Evolutionary conservation across 2,113 vertebrate genomes (phyloP).

Genomic region (Micronycteris hirsuta): DNA sequence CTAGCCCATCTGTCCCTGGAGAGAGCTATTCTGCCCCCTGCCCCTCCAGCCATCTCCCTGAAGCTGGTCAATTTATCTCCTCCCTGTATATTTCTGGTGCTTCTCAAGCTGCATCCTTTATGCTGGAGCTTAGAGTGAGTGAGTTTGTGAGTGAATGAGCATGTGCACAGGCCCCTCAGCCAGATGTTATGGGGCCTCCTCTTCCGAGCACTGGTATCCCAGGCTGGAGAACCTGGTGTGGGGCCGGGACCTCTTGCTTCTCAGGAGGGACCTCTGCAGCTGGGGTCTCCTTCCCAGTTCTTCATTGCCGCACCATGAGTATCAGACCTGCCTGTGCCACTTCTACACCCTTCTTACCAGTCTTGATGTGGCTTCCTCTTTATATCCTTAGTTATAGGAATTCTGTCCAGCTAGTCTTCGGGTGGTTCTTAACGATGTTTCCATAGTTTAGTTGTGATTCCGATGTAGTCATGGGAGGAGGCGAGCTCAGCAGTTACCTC

Average conservation of each 20-base stretch:
- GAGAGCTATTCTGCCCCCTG: background rate
- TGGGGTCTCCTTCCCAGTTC: background rate
- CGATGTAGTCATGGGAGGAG: background rate
- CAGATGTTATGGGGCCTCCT: background rate
- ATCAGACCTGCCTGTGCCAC: background rate
- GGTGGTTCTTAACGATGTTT: background rate
- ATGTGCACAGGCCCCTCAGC: background rate
- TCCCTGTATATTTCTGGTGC: background rate
- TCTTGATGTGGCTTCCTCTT: background rate
- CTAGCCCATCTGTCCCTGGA: background rate
- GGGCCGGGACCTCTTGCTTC: background rate
- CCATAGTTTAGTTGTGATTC: background rate
- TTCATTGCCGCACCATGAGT: too few relatives aligned
- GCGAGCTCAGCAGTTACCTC: background rate
- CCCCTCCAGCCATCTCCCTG: background rate
- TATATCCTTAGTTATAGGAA: background rate
- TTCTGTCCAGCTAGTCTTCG: background rate
- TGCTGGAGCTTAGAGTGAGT: background rate
- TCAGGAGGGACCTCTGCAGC: background rate
- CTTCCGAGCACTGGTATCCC: background rate
- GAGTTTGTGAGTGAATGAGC: background rate
- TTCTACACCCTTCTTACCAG: background rate
- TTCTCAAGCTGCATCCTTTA: background rate
- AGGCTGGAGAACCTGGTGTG: background rate
- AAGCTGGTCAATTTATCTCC: background rate